Base-by-base conservation (phyloP, 2,797 vertebrate genomes). In the Acropternis orthonyx region DNA sequence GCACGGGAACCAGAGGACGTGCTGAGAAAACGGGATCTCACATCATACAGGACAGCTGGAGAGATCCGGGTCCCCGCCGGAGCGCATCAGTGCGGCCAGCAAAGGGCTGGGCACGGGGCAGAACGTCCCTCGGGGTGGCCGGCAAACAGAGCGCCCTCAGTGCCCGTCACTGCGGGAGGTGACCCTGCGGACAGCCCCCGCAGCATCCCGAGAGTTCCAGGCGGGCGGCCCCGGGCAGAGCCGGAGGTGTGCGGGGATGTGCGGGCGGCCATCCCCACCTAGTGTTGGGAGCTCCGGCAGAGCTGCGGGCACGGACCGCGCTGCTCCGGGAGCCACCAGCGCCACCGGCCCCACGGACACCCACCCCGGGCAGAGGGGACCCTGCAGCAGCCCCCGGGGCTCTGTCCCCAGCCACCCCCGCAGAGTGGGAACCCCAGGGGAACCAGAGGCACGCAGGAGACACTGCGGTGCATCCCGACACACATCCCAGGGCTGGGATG, bases 31-130 rank as follows among this genome's bases (percentile, higher is more conserved):
- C 2, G 17, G 55, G 3, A 10, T 5, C 16, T 15, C 30, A 1
- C 1, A 0, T 27, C 0, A 1, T 0, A 2, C 44, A 0, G 16
- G 19, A 3, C 36, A 12, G 68, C 23, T 7, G 83, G 30, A 44
- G 59, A 26, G 43, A 24, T 1, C 7, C 3, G 1, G 37, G 32
- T 16, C 8, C 0, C 52, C 28, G 51, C 36, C 5, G 67, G 17
- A 41, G 32, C 0, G 51, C 7, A 13, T 9, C 52, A 6, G 81
- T 12, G 55, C 49, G 16, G 13, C 13, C 68, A 36, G 62, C 37
- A 6, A 59, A 39, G 46, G 36, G 51, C 13, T 19, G 80, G 72
- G 43, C 65, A 22, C 24, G 7, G 86, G 62, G 68, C 68, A 43
- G 32, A 3, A 12, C 2, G 16, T 4, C 1, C n/a, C 37, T 4